Conservation (phyloP, 2,797 vertebrate species). For the Tokudaia tokunoshimensis region DNA sequence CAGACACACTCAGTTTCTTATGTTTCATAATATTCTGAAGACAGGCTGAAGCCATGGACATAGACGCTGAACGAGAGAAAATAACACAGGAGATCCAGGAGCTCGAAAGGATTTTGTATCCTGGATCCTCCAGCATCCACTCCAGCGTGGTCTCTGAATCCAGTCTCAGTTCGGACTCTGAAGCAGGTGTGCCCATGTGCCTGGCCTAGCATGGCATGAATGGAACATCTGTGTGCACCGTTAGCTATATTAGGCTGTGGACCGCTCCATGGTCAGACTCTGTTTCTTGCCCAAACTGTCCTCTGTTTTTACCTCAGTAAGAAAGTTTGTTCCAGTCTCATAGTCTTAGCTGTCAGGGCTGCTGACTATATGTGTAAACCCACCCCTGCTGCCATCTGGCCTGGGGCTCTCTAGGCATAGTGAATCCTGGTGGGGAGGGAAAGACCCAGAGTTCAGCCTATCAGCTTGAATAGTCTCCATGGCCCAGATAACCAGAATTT, state of each 20-base stretch:
- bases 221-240: not conserved
- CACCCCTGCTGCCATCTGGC: not conserved
- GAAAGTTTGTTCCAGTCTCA: not conserved
- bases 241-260: not conserved
- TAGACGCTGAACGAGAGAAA: slow-evolving; percentile 88
- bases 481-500: not conserved
- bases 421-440: not conserved
- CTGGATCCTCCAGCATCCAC: not conserved
- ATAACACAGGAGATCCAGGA: slow-evolving; percentile 90
- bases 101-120: slow-evolving; percentile 89
- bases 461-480: not conserved
- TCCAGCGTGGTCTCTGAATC: not conserved
- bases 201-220: not conserved
- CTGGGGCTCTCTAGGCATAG: not conserved
- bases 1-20: not conserved
- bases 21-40: fast-evolving
- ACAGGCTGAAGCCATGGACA: slow-evolving; percentile 55
- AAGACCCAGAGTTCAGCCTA: not conserved
- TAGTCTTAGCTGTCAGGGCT: not conserved
- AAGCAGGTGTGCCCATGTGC: slow-evolving; percentile 63
- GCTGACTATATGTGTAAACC: fast-evolving
- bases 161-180: slow-evolving; percentile 62
- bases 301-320: not conserved
- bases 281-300: not conserved
- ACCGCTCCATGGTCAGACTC: not conserved